A percentile compares a stretch with the other conserved stretches of the same genome.
phyloP scores from a whole-genome alignment of 2,113 vertebrate genomes.

The Actenoides lindsayi region DNA sequence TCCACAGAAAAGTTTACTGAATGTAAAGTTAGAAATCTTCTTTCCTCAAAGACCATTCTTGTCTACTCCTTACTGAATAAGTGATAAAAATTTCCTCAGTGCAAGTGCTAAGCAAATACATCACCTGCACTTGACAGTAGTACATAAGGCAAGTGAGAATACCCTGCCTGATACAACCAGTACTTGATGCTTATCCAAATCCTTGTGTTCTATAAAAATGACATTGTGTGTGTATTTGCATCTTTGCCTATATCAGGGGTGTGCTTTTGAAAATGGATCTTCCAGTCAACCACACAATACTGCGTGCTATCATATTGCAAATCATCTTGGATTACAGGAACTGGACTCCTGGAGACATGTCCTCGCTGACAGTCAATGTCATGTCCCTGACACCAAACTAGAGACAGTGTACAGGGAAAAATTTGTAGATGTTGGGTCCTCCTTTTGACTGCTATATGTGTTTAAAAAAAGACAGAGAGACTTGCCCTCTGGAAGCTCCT shows the following conservation, averaged over 20 bases:
- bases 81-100: neutral
- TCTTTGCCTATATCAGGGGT: neutral
- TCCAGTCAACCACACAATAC: neutral
- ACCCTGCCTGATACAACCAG: neutral
- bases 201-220: neutral
- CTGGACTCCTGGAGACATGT: neutral
- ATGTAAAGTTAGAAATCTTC: neutral
- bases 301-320: neutral
- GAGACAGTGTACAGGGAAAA: neutral
- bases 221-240: neutral
- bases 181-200: neutral
- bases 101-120: neutral
- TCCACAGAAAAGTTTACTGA: neutral
- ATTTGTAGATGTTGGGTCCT: neutral
- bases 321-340: neutral
- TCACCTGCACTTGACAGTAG: neutral
- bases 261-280: neutral
- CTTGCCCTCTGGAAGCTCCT: neutral
- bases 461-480: neutral
- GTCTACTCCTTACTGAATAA: neutral
- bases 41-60: neutral
- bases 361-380: neutral
- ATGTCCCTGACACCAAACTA: neutral
- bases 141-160: neutral
- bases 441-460: neutral